These are phyloP conservation scores for Holacanthella duospinosa DNA, from an alignment of 2,888 invertebrate genomes.

Conservation along the genomic window DNA sequence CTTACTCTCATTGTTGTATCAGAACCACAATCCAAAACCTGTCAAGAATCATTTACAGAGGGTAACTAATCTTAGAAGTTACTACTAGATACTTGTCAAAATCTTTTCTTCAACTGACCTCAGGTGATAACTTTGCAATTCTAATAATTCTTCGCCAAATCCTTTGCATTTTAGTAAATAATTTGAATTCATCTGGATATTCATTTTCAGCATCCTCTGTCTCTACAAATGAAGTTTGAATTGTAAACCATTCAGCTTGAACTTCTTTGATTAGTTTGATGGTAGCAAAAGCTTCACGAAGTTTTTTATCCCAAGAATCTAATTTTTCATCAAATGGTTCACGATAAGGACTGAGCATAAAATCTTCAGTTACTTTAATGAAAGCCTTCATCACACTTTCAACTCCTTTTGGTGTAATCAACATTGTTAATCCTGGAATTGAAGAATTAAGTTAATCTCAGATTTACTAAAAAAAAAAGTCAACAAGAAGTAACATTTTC, in stretches of 20 bases:
- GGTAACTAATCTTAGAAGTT: too few relatives aligned
- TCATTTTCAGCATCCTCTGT: conserved; percentile 41
- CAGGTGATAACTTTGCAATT: conserved; percentile 36
- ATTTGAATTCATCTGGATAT: conserved; percentile 67
- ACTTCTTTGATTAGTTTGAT: conserved; percentile 60
- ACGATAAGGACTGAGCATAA: conserved; percentile 67
- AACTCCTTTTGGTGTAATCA: background rate
- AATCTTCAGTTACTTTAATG: conserved; percentile 42
- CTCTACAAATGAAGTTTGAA: conserved; percentile 20
- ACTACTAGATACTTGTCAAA: conserved; percentile 4
- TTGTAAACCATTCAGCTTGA: conserved; percentile 50
- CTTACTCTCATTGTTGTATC: background rate
- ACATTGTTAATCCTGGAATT: background rate
- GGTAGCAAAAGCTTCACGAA: conserved; percentile 54
- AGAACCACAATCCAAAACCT: background rate
- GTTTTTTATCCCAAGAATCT: conserved; percentile 60
- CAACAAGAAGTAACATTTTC: too few relatives aligned
- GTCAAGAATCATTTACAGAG: conserved; percentile 10
- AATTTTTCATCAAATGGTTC: conserved; percentile 64
- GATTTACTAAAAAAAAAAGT: background rate
- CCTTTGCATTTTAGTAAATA: conserved; percentile 65
- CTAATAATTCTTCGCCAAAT: conserved; percentile 70
- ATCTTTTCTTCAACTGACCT: conserved; percentile 4
- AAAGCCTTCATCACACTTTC: conserved; percentile 11
- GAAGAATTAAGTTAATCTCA: too few relatives aligned